A percentile compares a stretch with the other conserved stretches of the same genome.
Conservation (phyloP, 2,888 invertebrate species). For the Adelphocoris suturalis region DNA sequence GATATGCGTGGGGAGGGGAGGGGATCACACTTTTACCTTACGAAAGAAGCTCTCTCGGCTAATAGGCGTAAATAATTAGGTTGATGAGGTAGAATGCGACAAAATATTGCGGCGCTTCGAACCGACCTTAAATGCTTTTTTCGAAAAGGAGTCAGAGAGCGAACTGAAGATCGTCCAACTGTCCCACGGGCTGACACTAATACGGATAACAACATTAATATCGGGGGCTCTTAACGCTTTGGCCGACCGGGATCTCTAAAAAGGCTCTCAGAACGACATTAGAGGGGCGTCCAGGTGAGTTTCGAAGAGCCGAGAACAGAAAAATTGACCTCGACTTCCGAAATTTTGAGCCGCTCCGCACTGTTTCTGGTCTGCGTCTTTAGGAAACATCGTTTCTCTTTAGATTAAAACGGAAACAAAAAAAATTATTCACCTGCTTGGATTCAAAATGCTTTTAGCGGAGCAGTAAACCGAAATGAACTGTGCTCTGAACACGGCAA, state of each 20-base stretch:
- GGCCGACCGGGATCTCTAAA: constrained; percentile 10
- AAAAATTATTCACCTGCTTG: constrained; percentile 24
- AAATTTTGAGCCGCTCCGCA: constrained; percentile 36
- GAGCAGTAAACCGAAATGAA: constrained; percentile 46
- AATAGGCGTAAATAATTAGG: constrained; percentile 69
- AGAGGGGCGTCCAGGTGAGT: neutral
- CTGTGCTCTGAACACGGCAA: constrained; percentile 30
- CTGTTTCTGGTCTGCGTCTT: neutral
- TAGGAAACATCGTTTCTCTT: neutral
- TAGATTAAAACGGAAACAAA: neutral
- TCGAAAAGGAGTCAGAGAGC: constrained; percentile 13
- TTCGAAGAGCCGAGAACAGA: constrained; percentile 36
- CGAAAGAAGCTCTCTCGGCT: constrained; percentile 26
- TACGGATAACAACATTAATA: constrained; percentile 70
- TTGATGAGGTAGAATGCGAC: constrained; percentile 63
- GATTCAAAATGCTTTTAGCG: constrained; percentile 57
- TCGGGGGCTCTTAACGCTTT: constrained; percentile 38
- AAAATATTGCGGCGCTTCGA: constrained; percentile 55
- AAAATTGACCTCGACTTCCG: constrained; percentile 59
- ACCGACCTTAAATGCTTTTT: constrained; percentile 40
- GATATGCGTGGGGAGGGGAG: neutral
- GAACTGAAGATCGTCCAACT: constrained; percentile 43
- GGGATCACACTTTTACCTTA: neutral
- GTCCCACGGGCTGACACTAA: constrained; percentile 69
- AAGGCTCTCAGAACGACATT: constrained; percentile 9